Base-by-base conservation (phyloP, 1,140 invertebrate species). In the Drosophila nannoptera region DNA sequence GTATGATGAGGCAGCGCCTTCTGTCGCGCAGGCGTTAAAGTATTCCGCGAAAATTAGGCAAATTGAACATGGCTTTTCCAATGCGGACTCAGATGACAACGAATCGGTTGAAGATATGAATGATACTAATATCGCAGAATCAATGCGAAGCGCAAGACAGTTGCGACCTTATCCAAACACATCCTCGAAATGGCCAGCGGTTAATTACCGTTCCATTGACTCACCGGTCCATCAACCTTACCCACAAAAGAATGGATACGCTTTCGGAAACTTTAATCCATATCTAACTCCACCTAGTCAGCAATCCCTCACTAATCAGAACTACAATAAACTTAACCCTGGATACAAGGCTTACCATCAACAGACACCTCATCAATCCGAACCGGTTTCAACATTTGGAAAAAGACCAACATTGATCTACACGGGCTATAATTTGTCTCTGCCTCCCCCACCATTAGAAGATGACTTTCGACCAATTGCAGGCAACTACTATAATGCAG, bases 401-500 rank as follows among this genome's bases (percentile, higher is more conserved):
- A 67, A 80, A 50, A 87, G 80, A 22, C 75, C 76, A 0, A 75
- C 74, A 29, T 46, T 73, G 0, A 58, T 73, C 3, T 88, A 88
- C 33, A 88, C 87, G 0, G 87, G 83, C 1, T 82, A 88, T 43
- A 88, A 88, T 56, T 68, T 88, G 12, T 87, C 87, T 9, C 45
- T 86, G 36, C 83, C 87, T 7, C 87, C 87, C 7, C 77, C 80
- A 7, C 69, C 68, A 4, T 16, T 76, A 11, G 77, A 89, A 42
- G 75, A 88, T 33, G 80, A 87, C 60, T 89, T 88, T 53, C 69
- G 87, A 5, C 87, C 87, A 1, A 83, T 88, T 46, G 72, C 78
- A 0, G 87, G 83, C 6, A 86, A 65, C 42, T 89, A 87, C 40
- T 88, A 81, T 40, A 80, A 67, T 5, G 68, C 81, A 5, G 62